Evolutionary conservation across 2,113 vertebrate genomes (phyloP), one percentile per base, ranked within the genome.

Genomic region (Oreamnos americanus): DNA sequence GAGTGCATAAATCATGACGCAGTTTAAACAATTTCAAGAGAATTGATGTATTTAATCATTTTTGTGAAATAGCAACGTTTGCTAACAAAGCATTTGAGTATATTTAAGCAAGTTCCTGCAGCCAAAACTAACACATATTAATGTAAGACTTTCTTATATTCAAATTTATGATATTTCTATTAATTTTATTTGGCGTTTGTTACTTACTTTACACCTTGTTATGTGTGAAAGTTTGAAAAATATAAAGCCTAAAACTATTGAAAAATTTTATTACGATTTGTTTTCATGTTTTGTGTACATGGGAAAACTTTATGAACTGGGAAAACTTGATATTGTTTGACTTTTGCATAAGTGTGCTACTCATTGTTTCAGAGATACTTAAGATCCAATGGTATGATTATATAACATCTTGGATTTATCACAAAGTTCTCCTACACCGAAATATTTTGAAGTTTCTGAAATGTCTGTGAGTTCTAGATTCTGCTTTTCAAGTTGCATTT

Each of bases 151-250:
- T 90, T 79, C 26, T 71, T 28, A 3, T 36, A 89, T 93, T 78
- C 53, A 92, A 33, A 92, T 81, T 94, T 94, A 76, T 96, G 87
- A 97, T 47, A 76, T 76, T 94, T 76, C 39, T 12, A 92, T 94
- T 92, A 64, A 86, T 88, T 88, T 89, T 91, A 95, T 71, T 96
- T 89, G 91, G 78, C 6, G 58, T 87, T 74, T 88, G 19, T 87
- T 62, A 47, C 84, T 89, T 96, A 67, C 58, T 84, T 95, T 93
- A 36, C 39, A 93, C 53, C 13, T 39, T 57, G 9, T 1, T 87
- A 95, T 15, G 0, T 94, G 45, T 64, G 62, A 96, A 93, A 84
- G 15, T 36, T 39, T 57, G 47, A 67, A 85, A 93, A 96, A 26
- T 88, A 96, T 43, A 85, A 53, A 85, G 12, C 10, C 76, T 21